Evolutionary conservation across 2,113 vertebrate species (phyloP).

Genomic region (Megaleporinus macrocephalus): DNA sequence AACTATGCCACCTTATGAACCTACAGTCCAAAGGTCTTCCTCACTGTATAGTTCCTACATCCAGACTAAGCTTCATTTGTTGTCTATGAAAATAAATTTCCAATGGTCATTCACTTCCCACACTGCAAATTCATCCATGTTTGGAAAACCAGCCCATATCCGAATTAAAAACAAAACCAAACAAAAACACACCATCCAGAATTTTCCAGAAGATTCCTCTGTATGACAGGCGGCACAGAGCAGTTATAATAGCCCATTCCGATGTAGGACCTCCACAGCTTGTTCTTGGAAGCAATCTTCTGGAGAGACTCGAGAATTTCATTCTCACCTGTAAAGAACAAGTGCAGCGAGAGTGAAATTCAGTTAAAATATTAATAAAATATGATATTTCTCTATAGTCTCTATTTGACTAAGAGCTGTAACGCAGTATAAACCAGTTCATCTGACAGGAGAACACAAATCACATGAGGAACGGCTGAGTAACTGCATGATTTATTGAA

Average conservation of each 20-base stretch:
- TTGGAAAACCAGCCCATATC: too few relatives aligned
- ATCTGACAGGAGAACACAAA: neutral
- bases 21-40: neutral
- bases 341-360: neutral
- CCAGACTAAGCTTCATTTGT: too few relatives aligned
- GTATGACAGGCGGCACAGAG: conserved; percentile 88
- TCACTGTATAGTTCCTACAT: neutral
- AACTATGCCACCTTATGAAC: neutral
- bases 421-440: neutral
- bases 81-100: neutral
- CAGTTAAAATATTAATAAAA: neutral
- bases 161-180: neutral
- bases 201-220: conserved; percentile 94
- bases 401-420: neutral
- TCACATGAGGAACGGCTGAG: neutral
- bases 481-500: neutral
- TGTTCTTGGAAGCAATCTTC: conserved; percentile 90
- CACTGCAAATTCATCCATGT: too few relatives aligned
- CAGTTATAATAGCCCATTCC: conserved; percentile 99
- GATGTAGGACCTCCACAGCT: conserved; percentile 95
- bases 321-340: conserved; percentile 86
- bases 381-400: neutral
- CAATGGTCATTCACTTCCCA: too few relatives aligned
- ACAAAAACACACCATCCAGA: conserved; percentile 89
- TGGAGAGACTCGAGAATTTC: conserved; percentile 88